Base-by-base conservation (phyloP, 2,888 invertebrate species). In the Euplexia lucipara region DNA sequence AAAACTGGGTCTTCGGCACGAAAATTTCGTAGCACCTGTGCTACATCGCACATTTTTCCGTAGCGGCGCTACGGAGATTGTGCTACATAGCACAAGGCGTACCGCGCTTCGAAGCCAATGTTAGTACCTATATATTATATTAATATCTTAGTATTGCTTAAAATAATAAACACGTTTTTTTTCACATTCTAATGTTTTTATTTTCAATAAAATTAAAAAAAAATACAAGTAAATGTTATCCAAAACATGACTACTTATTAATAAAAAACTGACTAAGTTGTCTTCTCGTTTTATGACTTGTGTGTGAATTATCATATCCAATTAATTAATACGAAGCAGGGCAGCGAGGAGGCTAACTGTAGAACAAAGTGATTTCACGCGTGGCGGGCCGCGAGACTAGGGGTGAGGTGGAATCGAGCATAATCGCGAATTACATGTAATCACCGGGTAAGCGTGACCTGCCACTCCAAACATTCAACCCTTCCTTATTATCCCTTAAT, bases 281-380 rank as follows among this genome's bases (percentile, higher is more conserved):
- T 52, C 20, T 65, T 49, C 37, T 45, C 53, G 22, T 74, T 39
- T 51, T 47, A 54, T 44, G 26, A 26, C 2, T n/a, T 26, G 26
- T 26, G 26, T 26, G 59, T 54, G 34, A 63, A 58, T 59, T 58
- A 70, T 65, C 58, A 70, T 70, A 63, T 60, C 44, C 42, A 62
- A 70, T 78, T 57, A 75, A 63, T 77, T 62, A 77, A 70, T 59
- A 62, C 8, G 45, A 60, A 71, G 62, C 57, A 73, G 66, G 88
- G 88, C 90, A 85, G 89, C 85, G 85, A 91, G 86, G 84, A 89
- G 90, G 88, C 90, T 88, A 92, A 89, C 91, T 82, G 86, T 87
- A 90, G 91, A 91, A 93, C 93, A 92, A 93, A 92, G 92, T 94
- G 95, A 95, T 95, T 95, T 95, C 94, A 95, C 94, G 95, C 92